A percentile compares a stretch with the other conserved stretches of the same genome.
Evolutionary conservation across 1,140 invertebrate genomes (phyloP).

Genomic region (Metaphire vulgaris): DNA sequence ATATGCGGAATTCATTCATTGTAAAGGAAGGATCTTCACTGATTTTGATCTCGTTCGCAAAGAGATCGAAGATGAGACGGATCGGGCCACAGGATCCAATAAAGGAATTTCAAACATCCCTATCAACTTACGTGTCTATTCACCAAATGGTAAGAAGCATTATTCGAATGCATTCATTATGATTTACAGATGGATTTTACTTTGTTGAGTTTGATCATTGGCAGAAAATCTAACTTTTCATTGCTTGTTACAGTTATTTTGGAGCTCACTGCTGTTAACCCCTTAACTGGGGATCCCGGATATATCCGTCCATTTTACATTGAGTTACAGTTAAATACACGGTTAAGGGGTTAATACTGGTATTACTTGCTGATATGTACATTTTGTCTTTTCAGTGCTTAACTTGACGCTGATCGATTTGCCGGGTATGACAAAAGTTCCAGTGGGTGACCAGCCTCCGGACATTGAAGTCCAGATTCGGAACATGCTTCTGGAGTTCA

Average conservation of each 20-base stretch:
- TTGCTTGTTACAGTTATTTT: too few relatives aligned
- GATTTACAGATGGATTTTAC: too few relatives aligned
- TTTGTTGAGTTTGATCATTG: too few relatives aligned
- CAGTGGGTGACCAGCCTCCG: conserved; percentile 51
- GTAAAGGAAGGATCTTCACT: conserved; percentile 91
- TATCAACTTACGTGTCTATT: conserved; percentile 96
- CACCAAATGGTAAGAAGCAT: conserved; percentile 76
- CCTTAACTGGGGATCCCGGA: too few relatives aligned
- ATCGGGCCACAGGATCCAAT: conserved; percentile 89
- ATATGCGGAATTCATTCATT: conserved; percentile 96
- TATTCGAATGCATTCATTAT: too few relatives aligned
- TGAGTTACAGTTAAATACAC: too few relatives aligned
- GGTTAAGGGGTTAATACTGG: too few relatives aligned
- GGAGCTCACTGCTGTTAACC: too few relatives aligned
- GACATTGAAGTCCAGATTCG: conserved; percentile 52
- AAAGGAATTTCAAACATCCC: conserved; percentile 98
- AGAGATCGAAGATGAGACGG: conserved; percentile 97
- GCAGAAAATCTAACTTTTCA: too few relatives aligned
- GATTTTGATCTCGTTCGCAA: conserved; percentile 92
- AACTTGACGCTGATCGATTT: conserved; percentile 53
- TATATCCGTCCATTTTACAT: too few relatives aligned
- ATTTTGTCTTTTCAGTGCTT: too few relatives aligned
- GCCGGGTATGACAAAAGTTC: conserved; percentile 53
- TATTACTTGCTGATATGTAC: too few relatives aligned
- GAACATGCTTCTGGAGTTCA: conserved; percentile 53